Percentiles rank a stretch among this genome's conserved stretches.
phyloP scores from a whole-genome alignment of 2,888 invertebrate genomes.

The Epinotia ramella region DNA sequence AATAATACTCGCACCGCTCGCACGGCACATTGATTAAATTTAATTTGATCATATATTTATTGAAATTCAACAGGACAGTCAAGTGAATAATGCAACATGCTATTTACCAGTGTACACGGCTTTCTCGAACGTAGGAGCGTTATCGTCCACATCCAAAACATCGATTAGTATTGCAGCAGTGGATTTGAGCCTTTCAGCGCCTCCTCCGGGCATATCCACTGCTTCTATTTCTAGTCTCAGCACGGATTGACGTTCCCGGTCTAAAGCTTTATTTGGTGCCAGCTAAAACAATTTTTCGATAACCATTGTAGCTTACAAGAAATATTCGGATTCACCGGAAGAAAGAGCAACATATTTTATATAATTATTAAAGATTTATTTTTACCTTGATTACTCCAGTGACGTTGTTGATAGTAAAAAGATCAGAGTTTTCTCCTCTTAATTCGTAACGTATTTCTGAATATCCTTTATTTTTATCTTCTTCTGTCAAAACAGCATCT shows the following conservation, averaged over 20 bases:
- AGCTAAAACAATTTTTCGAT: constrained; percentile 65
- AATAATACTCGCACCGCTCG: not conserved
- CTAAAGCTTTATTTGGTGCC: constrained; percentile 87
- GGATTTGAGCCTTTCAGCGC: constrained; percentile 88
- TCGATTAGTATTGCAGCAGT: constrained; percentile 88
- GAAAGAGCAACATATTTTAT: not conserved
- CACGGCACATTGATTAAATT: not conserved
- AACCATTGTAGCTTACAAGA: not conserved
- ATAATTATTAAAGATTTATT: not conserved
- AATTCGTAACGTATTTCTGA: constrained; percentile 90
- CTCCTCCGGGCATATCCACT: constrained; percentile 89
- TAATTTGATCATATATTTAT: not conserved
- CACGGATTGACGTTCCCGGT: constrained; percentile 89
- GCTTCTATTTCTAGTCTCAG: constrained; percentile 90
- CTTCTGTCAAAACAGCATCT: constrained; percentile 86
- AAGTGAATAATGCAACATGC: not conserved
- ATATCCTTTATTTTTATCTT: constrained; percentile 86
- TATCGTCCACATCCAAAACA: constrained; percentile 92
- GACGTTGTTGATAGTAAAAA: constrained; percentile 89
- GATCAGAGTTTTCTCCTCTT: constrained; percentile 89
- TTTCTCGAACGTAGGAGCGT: constrained; percentile 88
- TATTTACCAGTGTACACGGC: constrained; percentile 83
- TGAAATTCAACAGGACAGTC: not conserved
- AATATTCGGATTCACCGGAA: not conserved
- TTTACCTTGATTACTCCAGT: constrained; percentile 88